Evolutionary conservation across 2,113 vertebrate genomes (phyloP), one percentile per base, ranked within the genome.

Genomic region (Sitta europaea): DNA sequence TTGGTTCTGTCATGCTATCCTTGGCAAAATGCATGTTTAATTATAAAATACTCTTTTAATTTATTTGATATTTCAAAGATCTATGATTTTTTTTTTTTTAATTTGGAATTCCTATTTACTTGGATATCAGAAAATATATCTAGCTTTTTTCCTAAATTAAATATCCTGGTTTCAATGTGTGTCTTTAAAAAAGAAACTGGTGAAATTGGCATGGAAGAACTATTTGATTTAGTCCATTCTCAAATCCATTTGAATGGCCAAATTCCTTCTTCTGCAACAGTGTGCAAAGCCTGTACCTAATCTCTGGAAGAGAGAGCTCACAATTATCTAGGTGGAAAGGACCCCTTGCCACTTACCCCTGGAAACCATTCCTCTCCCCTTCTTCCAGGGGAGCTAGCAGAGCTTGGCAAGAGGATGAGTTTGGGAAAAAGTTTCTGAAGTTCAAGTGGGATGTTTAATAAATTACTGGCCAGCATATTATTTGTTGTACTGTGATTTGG

Each of bases 401-500:
- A 90, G 54, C 38, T 92, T 91, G 74, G 74, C 23, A 65, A 92
- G 80, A 66, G 54, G 24, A 76, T 19, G 27, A 72, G 45, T 33
- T 62, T 72, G 71, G 10, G 35, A 94, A 87, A 96, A 97, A 94
- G 70, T 90, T 96, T 77, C 76, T 96, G 90, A 86, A 94, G 40
- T 54, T 43, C 19, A 94, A 97, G 90, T 92, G 93, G 92, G 86
- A 96, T 95, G 90, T 86, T 97, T 97, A 92, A 97, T 97, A 96
- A 97, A 97, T 97, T 97, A 95, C 59, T 93, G 80, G 74, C 33
- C 24, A 86, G 65, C 1, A 1, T 95, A 94, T 96, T 94, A 95
- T 97, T 97, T 96, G 88, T 93, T 95, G 91, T 95, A 94, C 89
- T 80, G 28, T 83, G 93, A 96, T 94, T 96, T 82, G 92, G 89